Conservation (phyloP, 2,888 invertebrate species). For the Brachyptera putata region DNA sequence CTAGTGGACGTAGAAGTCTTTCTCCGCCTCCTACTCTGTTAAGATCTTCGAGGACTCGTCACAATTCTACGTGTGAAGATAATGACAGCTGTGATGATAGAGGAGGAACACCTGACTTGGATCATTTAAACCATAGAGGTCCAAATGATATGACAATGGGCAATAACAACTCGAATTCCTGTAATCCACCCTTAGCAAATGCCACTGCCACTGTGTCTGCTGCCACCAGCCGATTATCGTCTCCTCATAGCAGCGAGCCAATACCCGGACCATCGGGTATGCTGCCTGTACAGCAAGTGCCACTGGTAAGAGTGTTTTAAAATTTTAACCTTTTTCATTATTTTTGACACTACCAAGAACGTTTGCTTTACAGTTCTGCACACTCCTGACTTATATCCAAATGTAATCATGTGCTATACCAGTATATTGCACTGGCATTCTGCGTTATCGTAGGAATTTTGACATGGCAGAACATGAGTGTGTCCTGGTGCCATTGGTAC, state of each 20-base stretch:
- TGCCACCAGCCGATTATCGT: conserved; percentile 44
- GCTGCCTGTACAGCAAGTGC: conserved; percentile 84
- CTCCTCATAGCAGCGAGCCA: conserved; percentile 63
- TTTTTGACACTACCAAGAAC: no score
- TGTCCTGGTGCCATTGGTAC: no score
- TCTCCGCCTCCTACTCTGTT: conserved; percentile 28
- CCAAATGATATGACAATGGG: conserved; percentile 32
- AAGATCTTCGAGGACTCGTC: conserved; percentile 31
- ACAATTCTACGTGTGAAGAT: conserved; percentile 37
- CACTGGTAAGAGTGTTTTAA: conserved; percentile 66
- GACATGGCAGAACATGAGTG: no score
- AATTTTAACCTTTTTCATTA: no score
- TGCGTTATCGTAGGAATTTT: no score
- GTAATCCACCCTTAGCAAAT: conserved; percentile 40
- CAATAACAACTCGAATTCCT: conserved; percentile 31
- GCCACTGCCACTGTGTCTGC: conserved; percentile 32
- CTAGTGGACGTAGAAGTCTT: conserved; percentile 35
- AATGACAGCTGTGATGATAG: conserved; percentile 33
- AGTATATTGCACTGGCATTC: no score
- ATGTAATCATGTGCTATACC: no score
- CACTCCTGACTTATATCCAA: no score
- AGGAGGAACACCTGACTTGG: conserved; percentile 28
- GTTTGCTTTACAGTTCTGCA: no score
- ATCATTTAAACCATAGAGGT: conserved; percentile 31
- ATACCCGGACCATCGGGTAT: conserved; percentile 79